Evolutionary conservation across 2,113 vertebrate species (phyloP), one percentile per base, ranked within the genome.

Genomic region (Progne subis): DNA sequence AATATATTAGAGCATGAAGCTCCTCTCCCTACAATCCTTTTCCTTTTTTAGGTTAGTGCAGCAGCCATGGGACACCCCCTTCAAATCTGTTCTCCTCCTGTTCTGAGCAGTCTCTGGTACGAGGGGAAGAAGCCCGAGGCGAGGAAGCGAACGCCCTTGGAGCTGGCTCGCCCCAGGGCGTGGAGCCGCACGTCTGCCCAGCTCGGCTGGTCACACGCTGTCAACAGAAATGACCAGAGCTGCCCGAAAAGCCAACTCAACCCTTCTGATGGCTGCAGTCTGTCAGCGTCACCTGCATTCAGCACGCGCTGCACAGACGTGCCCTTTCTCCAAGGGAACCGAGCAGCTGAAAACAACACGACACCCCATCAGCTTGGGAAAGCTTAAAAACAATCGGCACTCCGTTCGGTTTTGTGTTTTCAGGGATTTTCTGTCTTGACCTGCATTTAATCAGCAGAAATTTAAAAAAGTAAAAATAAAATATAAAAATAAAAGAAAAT

Each of bases 261-360:
- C 47, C 57, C 49, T 77, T 72, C 26, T 41, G 91, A 95, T 28
- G 84, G 61, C 90, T 82, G 77, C 83, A 72, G 78, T 11, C 91
- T 93, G 92, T 59, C 94, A 70, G 25, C 2, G 0, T 18, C 32
- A 5, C 72, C 75, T 46, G 93, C 43, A 60, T 34, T 50, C 87
- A 39, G 71, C 88, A 68, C 11, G 0, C 50, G 1, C 16, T 28
- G 87, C 76, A 56, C 82, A 93, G 81, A 80, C 3, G 2, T 77
- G 88, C 71, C 87, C 94, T 94, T 93, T 95, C 94, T 88, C 79
- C 44, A 1, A 53, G 95, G 93, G 81, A 94, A 97, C 83, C 0
- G 1, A 94, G 88, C 93, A 92, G 83, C 85, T 95, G 93, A 53
- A 88, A 80, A 56, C 68, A 91, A 90, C 92, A 43, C 80, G 95